These are phyloP conservation scores for Nematostella vectensis DNA, from an alignment of 92 coral and sea anemone species.

Conservation along the genomic window DNA sequence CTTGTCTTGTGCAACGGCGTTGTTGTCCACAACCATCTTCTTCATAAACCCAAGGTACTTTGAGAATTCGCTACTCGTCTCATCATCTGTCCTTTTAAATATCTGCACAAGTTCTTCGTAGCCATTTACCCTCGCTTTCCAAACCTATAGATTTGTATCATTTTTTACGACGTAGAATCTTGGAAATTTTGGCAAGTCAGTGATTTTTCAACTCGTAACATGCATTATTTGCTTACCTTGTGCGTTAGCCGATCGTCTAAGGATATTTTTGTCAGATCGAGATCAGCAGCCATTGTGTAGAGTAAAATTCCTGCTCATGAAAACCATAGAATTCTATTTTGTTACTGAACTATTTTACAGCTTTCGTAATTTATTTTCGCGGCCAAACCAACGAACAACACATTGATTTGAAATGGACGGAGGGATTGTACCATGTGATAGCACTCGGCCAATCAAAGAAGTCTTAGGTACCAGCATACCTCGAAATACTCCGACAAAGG, in stretches of 20 bases:
- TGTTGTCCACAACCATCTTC: slow-evolving; percentile 92
- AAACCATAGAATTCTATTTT: not conserved
- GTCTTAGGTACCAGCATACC: too few species aligned
- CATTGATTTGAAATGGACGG: slow-evolving; percentile 68
- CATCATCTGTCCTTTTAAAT: slow-evolving; percentile 61
- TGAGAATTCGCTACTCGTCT: slow-evolving; percentile 75
- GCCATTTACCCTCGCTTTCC: slow-evolving; percentile 98
- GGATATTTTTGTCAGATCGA: slow-evolving; percentile 74
- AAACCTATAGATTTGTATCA: slow-evolving; percentile 35
- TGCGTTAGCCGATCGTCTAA: slow-evolving; percentile 81
- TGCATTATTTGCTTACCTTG: slow-evolving; percentile 43
- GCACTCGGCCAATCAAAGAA: slow-evolving; percentile 70
- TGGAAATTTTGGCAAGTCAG: not conserved
- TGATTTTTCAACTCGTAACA: not conserved
- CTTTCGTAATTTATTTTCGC: slow-evolving; percentile 6
- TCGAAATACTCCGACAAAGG: too few species aligned
- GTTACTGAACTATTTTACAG: not conserved
- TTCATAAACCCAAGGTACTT: slow-evolving; percentile 81
- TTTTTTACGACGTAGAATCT: too few species aligned
- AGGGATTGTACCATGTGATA: slow-evolving; percentile 59
- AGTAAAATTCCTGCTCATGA: not conserved
- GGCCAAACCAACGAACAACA: slow-evolving; percentile 31
- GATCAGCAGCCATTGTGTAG: slow-evolving; percentile 66
- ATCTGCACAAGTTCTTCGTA: slow-evolving; percentile 81
- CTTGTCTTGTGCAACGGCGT: slow-evolving; percentile 97